Evolutionary conservation across 2,113 vertebrate genomes (phyloP).

Genomic region (Sceloporus tristichus): DNA sequence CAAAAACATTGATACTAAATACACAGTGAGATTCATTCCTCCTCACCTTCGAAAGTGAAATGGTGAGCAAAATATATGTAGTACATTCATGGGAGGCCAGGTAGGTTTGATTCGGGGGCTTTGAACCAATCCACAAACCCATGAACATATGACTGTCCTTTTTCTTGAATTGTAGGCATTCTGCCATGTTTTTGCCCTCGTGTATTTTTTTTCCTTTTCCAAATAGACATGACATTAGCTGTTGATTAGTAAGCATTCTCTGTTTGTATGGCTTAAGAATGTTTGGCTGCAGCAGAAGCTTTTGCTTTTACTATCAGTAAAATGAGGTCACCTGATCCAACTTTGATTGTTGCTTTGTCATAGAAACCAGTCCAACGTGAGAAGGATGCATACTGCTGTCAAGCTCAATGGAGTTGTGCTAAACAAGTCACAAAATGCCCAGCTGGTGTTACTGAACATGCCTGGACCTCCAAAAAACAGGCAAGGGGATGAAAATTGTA

Average conservation of each 20-base stretch:
- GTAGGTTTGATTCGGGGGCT: neutral
- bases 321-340: neutral
- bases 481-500: constrained; percentile 97
- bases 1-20: neutral
- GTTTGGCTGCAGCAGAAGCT: neutral
- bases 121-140: too few relatives aligned
- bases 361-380: constrained; percentile 95
- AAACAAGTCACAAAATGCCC: constrained; percentile 91
- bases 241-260: neutral
- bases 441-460: constrained; percentile 96
- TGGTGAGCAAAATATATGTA: neutral
- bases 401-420: constrained; percentile 93
- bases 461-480: constrained; percentile 91
- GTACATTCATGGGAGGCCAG: too few relatives aligned
- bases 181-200: neutral
- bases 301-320: neutral
- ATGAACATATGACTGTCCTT: neutral
- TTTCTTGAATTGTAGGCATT: neutral
- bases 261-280: constrained; percentile 5
- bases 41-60: neutral
- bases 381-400: constrained; percentile 96
- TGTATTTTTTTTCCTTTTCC: neutral
- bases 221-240: neutral
- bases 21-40: neutral
- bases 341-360: constrained; percentile 8